Conservation (phyloP, 2,888 invertebrate genomes). For the Coremacera marginata region DNA sequence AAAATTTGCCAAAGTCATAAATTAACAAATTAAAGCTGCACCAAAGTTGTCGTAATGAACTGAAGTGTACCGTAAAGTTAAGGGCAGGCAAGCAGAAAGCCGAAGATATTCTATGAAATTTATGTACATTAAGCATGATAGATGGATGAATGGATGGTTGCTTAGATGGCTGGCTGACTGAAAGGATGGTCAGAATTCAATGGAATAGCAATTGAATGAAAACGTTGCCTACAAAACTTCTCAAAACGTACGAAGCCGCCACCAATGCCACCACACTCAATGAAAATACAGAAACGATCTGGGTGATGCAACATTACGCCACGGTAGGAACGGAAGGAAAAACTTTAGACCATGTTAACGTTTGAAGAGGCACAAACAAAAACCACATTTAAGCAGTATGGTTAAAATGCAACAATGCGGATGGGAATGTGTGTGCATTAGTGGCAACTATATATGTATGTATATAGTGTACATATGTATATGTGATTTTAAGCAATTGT, state of each 20-base stretch:
- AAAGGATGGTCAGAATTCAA: too few relatives aligned
- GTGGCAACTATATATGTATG: background rate
- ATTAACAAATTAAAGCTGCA: constrained; percentile 43
- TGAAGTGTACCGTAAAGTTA: background rate
- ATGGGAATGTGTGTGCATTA: background rate
- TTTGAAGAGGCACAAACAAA: constrained; percentile 28
- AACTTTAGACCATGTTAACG: background rate
- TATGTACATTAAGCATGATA: constrained; percentile 28
- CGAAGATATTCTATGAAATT: constrained; percentile 40
- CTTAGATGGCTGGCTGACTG: background rate
- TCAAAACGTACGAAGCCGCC: too few relatives aligned
- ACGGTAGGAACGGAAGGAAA: too few relatives aligned
- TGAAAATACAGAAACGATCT: too few relatives aligned
- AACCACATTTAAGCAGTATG: background rate
- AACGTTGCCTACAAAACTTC: too few relatives aligned
- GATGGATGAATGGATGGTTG: background rate
- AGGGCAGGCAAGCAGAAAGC: constrained; percentile 43
- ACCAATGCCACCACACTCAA: too few relatives aligned
- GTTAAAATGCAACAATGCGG: background rate
- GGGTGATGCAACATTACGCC: too few relatives aligned
- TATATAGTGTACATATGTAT: background rate
- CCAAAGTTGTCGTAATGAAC: background rate
- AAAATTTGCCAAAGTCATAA: constrained; percentile 40
- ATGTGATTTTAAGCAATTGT: background rate
- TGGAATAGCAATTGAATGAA: too few relatives aligned